phyloP scores from a whole-genome alignment of 2,888 invertebrate species.

The Xiphydria camelus region DNA sequence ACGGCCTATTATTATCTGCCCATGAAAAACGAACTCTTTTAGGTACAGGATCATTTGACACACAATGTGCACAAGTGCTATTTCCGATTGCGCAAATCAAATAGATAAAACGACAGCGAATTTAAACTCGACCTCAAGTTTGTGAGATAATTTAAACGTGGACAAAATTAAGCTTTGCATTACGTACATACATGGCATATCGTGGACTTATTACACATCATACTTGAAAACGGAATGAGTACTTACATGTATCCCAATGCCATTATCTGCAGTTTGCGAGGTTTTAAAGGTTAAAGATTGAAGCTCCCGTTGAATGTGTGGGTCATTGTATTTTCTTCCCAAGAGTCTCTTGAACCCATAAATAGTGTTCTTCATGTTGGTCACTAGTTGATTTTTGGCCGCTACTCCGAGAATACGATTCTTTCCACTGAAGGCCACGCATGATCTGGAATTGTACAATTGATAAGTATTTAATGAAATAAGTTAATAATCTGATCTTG shows the following conservation, averaged over 20 bases:
- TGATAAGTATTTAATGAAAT: not conserved
- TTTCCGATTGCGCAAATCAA: too few species aligned
- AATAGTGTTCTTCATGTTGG: slow-evolving; percentile 97
- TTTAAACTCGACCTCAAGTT: too few species aligned
- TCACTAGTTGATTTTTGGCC: slow-evolving; percentile 94
- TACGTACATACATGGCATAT: too few species aligned
- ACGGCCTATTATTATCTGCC: too few species aligned
- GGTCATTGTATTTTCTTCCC: slow-evolving; percentile 88
- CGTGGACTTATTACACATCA: too few species aligned
- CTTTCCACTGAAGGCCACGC: slow-evolving; percentile 91
- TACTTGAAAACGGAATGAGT: too few species aligned
- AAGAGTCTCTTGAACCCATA: slow-evolving; percentile 91
- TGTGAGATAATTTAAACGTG: too few species aligned
- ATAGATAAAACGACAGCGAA: too few species aligned
- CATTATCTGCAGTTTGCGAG: slow-evolving; percentile 75
- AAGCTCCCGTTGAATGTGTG: slow-evolving; percentile 82
- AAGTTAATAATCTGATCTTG: not conserved
- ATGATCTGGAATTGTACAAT: slow-evolving; percentile 72
- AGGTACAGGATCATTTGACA: too few species aligned
- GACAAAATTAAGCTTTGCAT: too few species aligned
- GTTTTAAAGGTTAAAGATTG: slow-evolving; percentile 79
- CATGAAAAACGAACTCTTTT: too few species aligned
- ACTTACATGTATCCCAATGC: slow-evolving; percentile 82
- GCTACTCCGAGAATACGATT: slow-evolving; percentile 93
- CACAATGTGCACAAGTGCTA: too few species aligned